Evolutionary conservation across 2,113 vertebrate genomes (phyloP).

Genomic region (Chaenogobius annularis): DNA sequence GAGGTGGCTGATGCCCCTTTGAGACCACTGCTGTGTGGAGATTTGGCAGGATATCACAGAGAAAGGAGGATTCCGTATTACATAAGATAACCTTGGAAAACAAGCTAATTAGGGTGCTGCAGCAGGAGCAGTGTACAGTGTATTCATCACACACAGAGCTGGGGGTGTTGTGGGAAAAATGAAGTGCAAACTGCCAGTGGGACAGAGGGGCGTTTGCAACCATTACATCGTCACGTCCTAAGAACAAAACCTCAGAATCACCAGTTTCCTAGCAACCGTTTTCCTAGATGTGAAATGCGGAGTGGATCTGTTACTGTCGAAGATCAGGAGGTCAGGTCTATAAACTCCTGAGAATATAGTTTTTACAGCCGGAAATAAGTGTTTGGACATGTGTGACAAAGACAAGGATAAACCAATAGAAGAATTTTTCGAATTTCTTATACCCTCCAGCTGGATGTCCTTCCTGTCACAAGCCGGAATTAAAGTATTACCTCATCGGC

Average conservation of each 20-base stretch:
- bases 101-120: constrained; percentile 65
- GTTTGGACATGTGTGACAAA: neutral
- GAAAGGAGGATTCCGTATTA: constrained; percentile 56
- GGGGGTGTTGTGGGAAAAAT: constrained; percentile 36
- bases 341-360: neutral
- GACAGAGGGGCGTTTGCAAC: constrained; percentile 22
- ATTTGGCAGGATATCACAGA: constrained; percentile 63
- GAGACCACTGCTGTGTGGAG: constrained; percentile 39
- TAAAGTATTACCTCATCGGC: neutral
- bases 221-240: constrained; percentile 19
- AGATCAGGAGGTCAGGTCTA: constrained; percentile 9
- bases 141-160: constrained; percentile 55
- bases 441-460: neutral
- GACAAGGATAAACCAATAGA: constrained; percentile 3
- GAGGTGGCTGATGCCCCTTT: constrained; percentile 22
- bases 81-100: constrained; percentile 48
- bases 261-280: constrained; percentile 61
- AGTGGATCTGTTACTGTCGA: constrained; percentile 11
- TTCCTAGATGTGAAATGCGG: constrained; percentile 7
- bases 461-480: neutral
- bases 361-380: neutral
- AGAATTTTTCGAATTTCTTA: neutral
- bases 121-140: constrained; percentile 46
- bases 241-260: constrained; percentile 25
- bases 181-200: constrained; percentile 41